phyloP scores from a whole-genome alignment of 2,888 invertebrate species.

The Eumacrocentrus americanus region DNA sequence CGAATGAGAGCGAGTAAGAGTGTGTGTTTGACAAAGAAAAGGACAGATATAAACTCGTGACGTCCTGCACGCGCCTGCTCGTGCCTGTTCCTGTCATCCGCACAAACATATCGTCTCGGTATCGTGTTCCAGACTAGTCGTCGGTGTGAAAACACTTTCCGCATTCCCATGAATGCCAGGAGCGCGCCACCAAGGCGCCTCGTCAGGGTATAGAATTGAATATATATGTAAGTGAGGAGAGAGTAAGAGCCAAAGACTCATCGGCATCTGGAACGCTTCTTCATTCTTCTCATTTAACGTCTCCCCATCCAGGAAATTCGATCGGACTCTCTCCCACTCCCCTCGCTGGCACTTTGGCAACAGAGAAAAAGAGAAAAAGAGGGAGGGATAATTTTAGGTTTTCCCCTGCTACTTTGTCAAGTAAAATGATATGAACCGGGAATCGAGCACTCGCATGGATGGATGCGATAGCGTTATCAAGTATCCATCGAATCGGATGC shows the following conservation, averaged over 20 bases:
- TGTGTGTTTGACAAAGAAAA: constrained; percentile 6
- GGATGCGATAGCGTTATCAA: constrained; percentile 31
- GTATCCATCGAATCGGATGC: constrained; percentile 23
- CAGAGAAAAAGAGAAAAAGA: not conserved
- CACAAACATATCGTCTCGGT: constrained; percentile 35
- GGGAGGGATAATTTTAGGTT: not conserved
- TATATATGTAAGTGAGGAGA: constrained; percentile 5
- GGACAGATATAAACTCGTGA: constrained; percentile 26
- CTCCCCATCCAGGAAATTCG: constrained; percentile 9
- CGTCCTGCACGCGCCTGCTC: constrained; percentile 31
- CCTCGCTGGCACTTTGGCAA: constrained; percentile 1
- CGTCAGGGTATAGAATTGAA: constrained; percentile 2
- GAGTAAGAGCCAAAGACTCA: constrained; percentile 1
- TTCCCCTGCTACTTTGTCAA: no score
- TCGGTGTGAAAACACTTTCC: constrained; percentile 28
- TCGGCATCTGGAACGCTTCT: constrained; percentile 21
- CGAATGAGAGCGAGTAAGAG: constrained; percentile 12
- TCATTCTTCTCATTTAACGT: not conserved
- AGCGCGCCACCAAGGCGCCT: constrained; percentile 15
- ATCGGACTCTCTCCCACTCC: constrained; percentile 11
- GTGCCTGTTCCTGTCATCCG: constrained; percentile 36
- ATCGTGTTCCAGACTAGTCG: constrained; percentile 30
- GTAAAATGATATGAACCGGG: no score
- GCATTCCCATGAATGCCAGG: constrained; percentile 19
- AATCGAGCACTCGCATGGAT: constrained; percentile 27